Percentiles rank a stretch among this genome's conserved stretches.
Conservation (phyloP, 2,797 vertebrate species). For the Sebastes reedi region DNA sequence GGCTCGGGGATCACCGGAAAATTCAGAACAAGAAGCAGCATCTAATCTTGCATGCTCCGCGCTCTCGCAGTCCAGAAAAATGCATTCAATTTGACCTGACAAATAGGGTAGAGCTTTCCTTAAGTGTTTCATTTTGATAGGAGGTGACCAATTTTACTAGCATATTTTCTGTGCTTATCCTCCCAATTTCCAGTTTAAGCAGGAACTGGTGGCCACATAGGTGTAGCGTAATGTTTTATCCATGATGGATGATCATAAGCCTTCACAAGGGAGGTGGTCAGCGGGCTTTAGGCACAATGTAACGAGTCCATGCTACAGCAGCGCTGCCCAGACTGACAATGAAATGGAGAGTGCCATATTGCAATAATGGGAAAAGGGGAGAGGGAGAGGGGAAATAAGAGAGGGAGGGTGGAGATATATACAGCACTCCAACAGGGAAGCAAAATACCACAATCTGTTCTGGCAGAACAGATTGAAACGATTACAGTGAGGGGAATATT, state of each 20-base stretch:
- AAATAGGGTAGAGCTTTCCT: constrained; percentile 40
- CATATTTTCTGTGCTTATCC: constrained; percentile 48
- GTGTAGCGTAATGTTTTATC: constrained; percentile 61
- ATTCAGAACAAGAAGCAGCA: constrained; percentile 56
- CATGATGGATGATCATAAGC: constrained; percentile 57
- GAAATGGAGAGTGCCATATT: constrained; percentile 67
- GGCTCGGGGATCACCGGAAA: constrained; percentile 39
- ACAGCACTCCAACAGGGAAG: constrained; percentile 65
- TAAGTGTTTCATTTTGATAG: constrained; percentile 67
- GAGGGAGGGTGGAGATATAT: constrained; percentile 46
- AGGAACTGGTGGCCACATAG: constrained; percentile 32
- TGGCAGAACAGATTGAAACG: constrained; percentile 74
- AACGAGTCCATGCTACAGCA: constrained; percentile 34
- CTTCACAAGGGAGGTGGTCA: constrained; percentile 44
- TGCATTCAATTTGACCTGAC: constrained; percentile 51
- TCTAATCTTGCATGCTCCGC: constrained; percentile 39
- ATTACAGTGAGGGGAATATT: constrained; percentile 72
- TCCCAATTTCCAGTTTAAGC: constrained; percentile 29
- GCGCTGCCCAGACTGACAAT: constrained; percentile 60
- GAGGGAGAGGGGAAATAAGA: constrained; percentile 28
- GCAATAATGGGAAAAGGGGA: constrained; percentile 56
- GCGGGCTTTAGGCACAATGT: constrained; percentile 26
- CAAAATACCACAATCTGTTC: constrained; percentile 77
- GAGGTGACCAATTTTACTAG: constrained; percentile 37
- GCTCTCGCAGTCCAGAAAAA: constrained; percentile 29